Evolutionary conservation across 2,797 vertebrate species (phyloP).

Genomic region (Scarus forsteni): DNA sequence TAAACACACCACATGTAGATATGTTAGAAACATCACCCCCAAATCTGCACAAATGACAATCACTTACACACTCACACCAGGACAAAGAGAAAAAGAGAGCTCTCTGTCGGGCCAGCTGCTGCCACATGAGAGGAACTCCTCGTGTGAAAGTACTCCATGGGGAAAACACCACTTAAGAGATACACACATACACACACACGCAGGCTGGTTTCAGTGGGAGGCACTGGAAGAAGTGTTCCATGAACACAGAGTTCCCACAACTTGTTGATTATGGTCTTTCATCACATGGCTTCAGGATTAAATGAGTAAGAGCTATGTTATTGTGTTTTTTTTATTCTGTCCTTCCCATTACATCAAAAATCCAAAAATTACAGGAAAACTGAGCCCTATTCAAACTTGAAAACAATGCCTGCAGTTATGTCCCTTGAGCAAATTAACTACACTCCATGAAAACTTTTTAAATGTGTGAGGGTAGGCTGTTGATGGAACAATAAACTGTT

Average conservation of each 20-base stretch:
- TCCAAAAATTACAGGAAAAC: not conserved
- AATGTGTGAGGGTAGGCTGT: too few species aligned
- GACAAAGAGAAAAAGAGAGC: slow-evolving; percentile 2
- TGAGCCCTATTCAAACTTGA: not conserved
- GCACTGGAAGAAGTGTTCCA: slow-evolving; percentile 62
- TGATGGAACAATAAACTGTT: too few species aligned
- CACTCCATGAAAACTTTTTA: too few species aligned
- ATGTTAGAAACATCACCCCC: too few species aligned
- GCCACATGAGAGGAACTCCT: slow-evolving; percentile 63
- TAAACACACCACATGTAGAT: too few species aligned
- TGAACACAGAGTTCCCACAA: slow-evolving; percentile 64
- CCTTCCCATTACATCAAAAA: not conserved
- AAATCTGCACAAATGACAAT: slow-evolving; percentile 10
- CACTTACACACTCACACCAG: not conserved
- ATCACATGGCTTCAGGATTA: not conserved
- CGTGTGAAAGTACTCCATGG: slow-evolving; percentile 67
- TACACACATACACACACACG: slow-evolving; percentile 23
- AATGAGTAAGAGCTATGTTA: not conserved
- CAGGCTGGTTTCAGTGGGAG: slow-evolving; percentile 28
- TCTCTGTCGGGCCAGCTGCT: slow-evolving; percentile 36
- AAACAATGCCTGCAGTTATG: too few species aligned
- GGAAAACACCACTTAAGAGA: slow-evolving; percentile 55
- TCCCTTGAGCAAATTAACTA: too few species aligned
- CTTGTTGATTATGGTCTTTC: slow-evolving; percentile 35
- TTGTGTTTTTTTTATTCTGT: not conserved